phyloP scores from a whole-genome alignment of 2,888 invertebrate species.

The Stenchaetothrips biformis region DNA sequence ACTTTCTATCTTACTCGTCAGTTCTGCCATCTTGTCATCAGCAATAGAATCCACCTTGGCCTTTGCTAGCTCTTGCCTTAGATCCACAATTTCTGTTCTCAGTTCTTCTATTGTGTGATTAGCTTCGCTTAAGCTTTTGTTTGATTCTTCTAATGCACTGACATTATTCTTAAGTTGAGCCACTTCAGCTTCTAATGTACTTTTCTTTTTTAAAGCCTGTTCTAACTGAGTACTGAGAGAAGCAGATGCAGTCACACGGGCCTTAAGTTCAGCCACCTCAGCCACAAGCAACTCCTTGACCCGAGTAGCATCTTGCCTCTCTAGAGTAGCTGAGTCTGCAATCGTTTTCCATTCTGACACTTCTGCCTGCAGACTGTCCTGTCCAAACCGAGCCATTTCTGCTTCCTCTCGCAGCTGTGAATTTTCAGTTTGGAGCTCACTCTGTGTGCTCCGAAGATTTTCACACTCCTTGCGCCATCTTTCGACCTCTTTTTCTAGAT shows the following conservation, averaged over 20 bases:
- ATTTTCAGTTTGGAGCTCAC: background rate
- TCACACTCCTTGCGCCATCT: background rate
- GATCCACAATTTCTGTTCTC: background rate
- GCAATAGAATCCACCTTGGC: background rate
- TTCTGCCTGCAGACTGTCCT: conserved; percentile 30
- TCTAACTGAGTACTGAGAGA: background rate
- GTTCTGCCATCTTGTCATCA: background rate
- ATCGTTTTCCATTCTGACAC: conserved; percentile 25
- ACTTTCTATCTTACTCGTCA: background rate
- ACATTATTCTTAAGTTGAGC: background rate
- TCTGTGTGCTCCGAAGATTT: background rate
- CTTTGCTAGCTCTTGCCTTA: background rate
- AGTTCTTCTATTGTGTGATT: background rate
- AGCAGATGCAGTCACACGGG: background rate
- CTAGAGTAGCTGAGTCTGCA: conserved; percentile 1
- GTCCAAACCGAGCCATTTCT: conserved; percentile 11
- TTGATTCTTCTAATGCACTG: background rate
- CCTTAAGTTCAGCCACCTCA: background rate
- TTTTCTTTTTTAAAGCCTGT: background rate
- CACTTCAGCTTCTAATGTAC: background rate
- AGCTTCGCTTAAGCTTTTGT: background rate
- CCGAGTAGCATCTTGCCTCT: background rate
- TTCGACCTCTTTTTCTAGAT: background rate
- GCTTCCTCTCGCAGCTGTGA: conserved; percentile 4
- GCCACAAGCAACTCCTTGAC: background rate